These are phyloP conservation scores for Amphiprion clarkii DNA, from an alignment of 2,797 vertebrate species.

Conservation along the genomic window DNA sequence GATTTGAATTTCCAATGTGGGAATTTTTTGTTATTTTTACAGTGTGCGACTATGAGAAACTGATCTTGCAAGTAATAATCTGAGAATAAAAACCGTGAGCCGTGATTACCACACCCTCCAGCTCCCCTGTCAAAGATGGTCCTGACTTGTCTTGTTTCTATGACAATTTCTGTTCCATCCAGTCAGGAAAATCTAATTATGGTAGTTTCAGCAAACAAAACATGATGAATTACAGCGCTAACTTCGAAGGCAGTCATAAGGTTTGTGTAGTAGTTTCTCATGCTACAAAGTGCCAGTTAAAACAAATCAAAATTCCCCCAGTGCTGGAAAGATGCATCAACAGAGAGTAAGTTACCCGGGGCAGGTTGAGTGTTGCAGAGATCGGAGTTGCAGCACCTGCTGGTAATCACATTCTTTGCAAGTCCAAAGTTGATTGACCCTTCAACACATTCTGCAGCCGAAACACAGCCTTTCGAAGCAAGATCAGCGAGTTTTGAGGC, in stretches of 20 bases:
- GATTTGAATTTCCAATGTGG: background rate
- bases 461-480: constrained; percentile 15
- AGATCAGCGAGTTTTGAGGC: accelerated
- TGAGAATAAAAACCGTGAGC: background rate
- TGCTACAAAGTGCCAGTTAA: background rate
- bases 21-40: too few species aligned
- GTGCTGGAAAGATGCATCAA: too few species aligned
- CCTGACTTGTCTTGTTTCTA: too few species aligned
- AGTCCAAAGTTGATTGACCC: constrained; percentile 58
- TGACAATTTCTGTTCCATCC: background rate
- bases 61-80: background rate
- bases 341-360: constrained; percentile 52
- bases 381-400: constrained; percentile 57
- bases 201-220: background rate
- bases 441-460: constrained; percentile 22
- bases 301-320: too few species aligned
- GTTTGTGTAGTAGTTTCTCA: background rate
- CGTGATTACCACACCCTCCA: too few species aligned
- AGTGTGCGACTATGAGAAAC: too few species aligned
- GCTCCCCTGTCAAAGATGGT: too few species aligned
- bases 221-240: too few species aligned
- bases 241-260: too few species aligned
- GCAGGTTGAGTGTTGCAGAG: constrained; percentile 57
- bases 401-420: accelerated
- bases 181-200: background rate